Percentiles rank a stretch among this genome's conserved stretches.
These are phyloP conservation scores for Caenorhabditis wallacei DNA, from an alignment of 2,888 invertebrate species.

Conservation along the genomic window DNA sequence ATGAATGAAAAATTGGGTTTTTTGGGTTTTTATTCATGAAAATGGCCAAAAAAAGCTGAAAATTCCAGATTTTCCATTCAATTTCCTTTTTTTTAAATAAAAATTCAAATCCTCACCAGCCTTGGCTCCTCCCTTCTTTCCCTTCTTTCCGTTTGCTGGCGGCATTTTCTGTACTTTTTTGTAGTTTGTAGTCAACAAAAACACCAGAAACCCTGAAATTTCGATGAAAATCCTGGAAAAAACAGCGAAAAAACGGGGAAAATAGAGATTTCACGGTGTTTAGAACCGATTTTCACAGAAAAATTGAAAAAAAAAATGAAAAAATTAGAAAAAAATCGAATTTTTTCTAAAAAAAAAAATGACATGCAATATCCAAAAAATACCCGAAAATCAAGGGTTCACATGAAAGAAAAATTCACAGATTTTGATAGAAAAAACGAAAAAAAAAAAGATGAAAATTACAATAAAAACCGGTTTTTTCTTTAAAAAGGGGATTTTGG, in stretches of 20 bases:
- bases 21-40: not conserved
- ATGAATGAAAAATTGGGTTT: not conserved
- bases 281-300: not conserved
- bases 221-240: not conserved
- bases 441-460: not conserved
- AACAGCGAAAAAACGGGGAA: slow-evolving; percentile 5
- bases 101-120: not conserved
- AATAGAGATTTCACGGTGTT: not conserved
- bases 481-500: not conserved
- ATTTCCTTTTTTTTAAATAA: not conserved
- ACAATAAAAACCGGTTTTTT: not conserved
- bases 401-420: not conserved
- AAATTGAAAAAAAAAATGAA: slow-evolving; percentile 13
- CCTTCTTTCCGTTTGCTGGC: slow-evolving; percentile 67
- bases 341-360: slow-evolving; percentile 1
- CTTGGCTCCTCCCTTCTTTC: slow-evolving; percentile 63
- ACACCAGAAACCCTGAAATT: slow-evolving; percentile 15
- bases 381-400: not conserved
- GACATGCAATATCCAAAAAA: not conserved
- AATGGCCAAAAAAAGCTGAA: no score
- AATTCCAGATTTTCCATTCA: not conserved
- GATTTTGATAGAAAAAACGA: not conserved
- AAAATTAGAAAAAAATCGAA: not conserved
- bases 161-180: slow-evolving; percentile 58
- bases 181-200: not conserved